These are phyloP conservation scores for Haliclystus octoradiatus DNA, from an alignment of 30 jellyfish, hydroid and myxozoan species.

Conservation along the genomic window DNA sequence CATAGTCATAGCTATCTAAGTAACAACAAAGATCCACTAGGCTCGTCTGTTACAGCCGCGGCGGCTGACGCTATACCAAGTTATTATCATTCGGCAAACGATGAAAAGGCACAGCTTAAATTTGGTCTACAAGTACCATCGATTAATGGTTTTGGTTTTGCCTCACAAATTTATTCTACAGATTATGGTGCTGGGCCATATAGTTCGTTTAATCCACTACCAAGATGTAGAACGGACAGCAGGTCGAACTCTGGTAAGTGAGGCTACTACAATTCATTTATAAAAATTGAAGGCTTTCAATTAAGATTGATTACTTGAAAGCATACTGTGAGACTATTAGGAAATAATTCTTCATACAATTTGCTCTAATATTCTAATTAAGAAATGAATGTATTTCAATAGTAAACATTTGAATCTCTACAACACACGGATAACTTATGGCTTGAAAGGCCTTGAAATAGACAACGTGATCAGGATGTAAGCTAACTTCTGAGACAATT, in stretches of 20 bases:
- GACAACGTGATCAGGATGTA: no score
- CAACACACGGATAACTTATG: no score
- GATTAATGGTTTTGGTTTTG: constrained; percentile 29
- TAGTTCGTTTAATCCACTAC: background rate
- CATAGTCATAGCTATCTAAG: constrained; percentile 24
- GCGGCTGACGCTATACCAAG: constrained; percentile 41
- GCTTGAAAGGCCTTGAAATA: no score
- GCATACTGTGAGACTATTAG: no score
- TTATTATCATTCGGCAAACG: constrained; percentile 18
- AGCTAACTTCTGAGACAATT: no score
- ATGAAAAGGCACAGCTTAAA: constrained; percentile 40
- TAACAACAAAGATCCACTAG: constrained; percentile 24
- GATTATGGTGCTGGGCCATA: background rate
- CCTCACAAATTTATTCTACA: constrained; percentile 28
- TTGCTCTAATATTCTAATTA: no score
- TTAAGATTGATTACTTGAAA: no score
- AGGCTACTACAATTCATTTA: no score
- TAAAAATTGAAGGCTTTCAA: no score
- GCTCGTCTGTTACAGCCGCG: constrained; percentile 10
- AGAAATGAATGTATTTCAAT: no score
- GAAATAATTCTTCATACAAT: no score
- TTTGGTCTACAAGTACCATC: constrained; percentile 27
- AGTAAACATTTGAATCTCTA: no score
- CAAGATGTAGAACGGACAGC: background rate
- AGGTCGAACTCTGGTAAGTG: background rate